These are phyloP conservation scores for Morone saxatilis DNA, from an alignment of 2,113 vertebrate genomes.

Conservation along the genomic window DNA sequence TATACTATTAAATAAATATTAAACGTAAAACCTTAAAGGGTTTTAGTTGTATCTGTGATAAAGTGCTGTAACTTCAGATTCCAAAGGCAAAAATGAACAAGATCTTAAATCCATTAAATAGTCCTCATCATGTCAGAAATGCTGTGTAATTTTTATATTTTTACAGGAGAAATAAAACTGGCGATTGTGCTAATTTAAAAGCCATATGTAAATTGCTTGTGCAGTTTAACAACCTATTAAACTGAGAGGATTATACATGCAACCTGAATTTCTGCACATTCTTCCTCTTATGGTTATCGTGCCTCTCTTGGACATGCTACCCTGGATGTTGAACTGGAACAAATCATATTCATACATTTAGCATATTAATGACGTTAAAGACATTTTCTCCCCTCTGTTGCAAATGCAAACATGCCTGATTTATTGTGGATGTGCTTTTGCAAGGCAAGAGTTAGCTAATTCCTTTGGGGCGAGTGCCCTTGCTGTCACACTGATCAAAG, in stretches of 20 bases:
- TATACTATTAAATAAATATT: not conserved
- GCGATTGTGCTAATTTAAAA: constrained; percentile 45
- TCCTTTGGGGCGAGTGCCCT: constrained; percentile 80
- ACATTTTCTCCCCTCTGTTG: constrained; percentile 55
- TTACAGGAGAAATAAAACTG: constrained; percentile 34
- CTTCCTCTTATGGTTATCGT: constrained; percentile 62
- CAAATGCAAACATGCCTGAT: constrained; percentile 66
- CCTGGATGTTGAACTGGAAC: constrained; percentile 75
- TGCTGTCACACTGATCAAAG: constrained; percentile 83
- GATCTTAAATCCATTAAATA: not conserved
- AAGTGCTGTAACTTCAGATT: not conserved
- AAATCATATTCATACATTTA: constrained; percentile 79
- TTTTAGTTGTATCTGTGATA: not conserved
- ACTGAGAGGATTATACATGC: constrained; percentile 69
- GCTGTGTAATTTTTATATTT: not conserved
- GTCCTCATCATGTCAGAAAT: constrained; percentile 13
- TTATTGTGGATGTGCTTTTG: constrained; percentile 80
- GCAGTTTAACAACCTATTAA: constrained; percentile 71
- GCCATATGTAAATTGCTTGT: constrained; percentile 57
- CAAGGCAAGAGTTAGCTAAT: constrained; percentile 78
- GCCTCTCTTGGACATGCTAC: constrained; percentile 70
- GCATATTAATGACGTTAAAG: constrained; percentile 81
- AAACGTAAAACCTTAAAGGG: not conserved
- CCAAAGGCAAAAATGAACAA: constrained; percentile 17
- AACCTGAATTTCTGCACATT: constrained; percentile 67